Conservation (phyloP, 2,797 vertebrate species). For the Eulemur mongoz region DNA sequence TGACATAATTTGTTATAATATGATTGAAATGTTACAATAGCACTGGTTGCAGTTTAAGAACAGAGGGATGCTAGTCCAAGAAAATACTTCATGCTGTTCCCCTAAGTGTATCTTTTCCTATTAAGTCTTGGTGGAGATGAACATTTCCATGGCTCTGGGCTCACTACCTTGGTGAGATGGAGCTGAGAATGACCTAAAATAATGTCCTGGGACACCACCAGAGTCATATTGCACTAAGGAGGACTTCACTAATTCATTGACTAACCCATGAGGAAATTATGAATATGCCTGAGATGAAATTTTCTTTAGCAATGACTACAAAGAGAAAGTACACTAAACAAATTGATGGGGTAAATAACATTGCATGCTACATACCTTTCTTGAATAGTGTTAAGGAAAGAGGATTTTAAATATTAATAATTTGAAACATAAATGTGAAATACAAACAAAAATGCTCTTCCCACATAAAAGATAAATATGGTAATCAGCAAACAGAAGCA, state of each 20-base stretch:
- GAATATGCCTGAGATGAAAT: not conserved
- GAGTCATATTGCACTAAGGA: not conserved
- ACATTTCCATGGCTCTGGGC: not conserved
- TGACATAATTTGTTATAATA: constrained; percentile 5
- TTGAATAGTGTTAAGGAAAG: constrained; percentile 18
- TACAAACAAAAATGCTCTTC: not conserved
- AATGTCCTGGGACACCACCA: not conserved
- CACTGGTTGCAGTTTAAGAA: not conserved
- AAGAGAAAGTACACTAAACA: not conserved
- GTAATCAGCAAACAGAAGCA: not conserved
- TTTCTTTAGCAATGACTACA: not conserved
- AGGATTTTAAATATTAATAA: not conserved
- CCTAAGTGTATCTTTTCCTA: not conserved
- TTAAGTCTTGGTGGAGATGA: not conserved
- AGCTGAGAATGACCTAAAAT: not conserved
- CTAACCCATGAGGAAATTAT: not conserved
- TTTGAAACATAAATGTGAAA: constrained; percentile 21
- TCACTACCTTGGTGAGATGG: not conserved
- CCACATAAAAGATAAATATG: not conserved
- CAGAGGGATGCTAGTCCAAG: not conserved
- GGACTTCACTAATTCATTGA: not conserved
- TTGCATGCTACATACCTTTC: not conserved
- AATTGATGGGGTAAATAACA: not conserved
- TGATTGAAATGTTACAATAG: not conserved
- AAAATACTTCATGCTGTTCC: not conserved